Conservation (phyloP, 1,140 invertebrate species). For the Neodiprion fabricii region DNA sequence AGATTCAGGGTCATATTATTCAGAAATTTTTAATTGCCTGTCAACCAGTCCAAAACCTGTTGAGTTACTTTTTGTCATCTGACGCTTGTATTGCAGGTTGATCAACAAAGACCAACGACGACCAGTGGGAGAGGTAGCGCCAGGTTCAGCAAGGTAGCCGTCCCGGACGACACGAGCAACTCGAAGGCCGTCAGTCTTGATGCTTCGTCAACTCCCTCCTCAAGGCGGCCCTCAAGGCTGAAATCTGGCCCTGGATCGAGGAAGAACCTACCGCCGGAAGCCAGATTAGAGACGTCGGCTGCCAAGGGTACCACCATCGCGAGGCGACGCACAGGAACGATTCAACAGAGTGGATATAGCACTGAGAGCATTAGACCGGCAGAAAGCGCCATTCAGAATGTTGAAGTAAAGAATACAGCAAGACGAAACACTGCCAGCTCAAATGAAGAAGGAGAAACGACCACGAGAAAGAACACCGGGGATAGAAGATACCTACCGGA, state of each 20-base stretch:
- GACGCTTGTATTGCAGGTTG: slow-evolving; percentile 37
- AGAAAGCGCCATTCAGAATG: slow-evolving; percentile 10
- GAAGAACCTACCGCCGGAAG: neutral
- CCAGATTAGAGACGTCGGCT: neutral
- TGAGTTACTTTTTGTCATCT: slow-evolving; percentile 1
- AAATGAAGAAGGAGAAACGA: slow-evolving; percentile 14
- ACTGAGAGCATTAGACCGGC: neutral
- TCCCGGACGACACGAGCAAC: slow-evolving; percentile 21
- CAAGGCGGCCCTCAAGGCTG: neutral
- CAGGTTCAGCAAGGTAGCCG: slow-evolving; percentile 38
- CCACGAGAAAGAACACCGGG: slow-evolving; percentile 19
- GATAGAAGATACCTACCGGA: slow-evolving; percentile 20
- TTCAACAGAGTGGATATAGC: neutral
- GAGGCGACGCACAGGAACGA: slow-evolving; percentile 1
- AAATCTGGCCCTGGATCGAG: neutral
- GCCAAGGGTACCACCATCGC: slow-evolving; percentile 17
- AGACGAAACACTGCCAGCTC: slow-evolving; percentile 13
- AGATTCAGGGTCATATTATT: neutral
- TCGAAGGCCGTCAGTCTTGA: neutral
- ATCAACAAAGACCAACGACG: slow-evolving; percentile 34
- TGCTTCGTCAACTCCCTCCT: no score
- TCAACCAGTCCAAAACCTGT: neutral
- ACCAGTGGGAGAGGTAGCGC: slow-evolving; percentile 37
- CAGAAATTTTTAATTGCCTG: neutral
- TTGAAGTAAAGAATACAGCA: slow-evolving; percentile 19